phyloP scores from a whole-genome alignment of 2,113 vertebrate species.

The Bubalus kerabau region DNA sequence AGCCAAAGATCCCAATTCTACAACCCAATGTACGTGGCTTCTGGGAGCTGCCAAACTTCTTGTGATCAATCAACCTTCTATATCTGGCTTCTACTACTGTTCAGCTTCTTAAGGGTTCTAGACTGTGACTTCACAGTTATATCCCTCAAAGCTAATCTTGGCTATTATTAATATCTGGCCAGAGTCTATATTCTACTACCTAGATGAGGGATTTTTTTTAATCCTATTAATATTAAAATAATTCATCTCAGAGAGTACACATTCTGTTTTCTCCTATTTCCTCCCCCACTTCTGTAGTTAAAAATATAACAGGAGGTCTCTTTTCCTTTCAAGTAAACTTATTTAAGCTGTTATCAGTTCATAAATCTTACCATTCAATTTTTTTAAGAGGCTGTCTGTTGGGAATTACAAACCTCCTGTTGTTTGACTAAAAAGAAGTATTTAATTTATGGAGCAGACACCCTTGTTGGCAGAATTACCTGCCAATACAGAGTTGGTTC shows the following conservation, averaged over 20 bases:
- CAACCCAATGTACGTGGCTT: accelerated
- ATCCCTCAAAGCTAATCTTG: background rate
- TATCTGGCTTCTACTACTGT: background rate
- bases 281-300: background rate
- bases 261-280: background rate
- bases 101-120: background rate
- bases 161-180: background rate
- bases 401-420: background rate
- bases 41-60: background rate
- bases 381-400: background rate
- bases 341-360: background rate
- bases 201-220: background rate
- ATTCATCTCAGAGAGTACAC: background rate
- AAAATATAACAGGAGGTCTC: background rate
- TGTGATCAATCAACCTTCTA: background rate
- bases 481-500: background rate
- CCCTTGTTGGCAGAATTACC: background rate
- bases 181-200: background rate
- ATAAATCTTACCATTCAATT: background rate
- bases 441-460: background rate
- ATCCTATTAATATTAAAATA: background rate
- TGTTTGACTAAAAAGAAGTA: background rate
- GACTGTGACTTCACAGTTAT: background rate
- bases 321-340: background rate
- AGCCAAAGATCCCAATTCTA: background rate